A percentile compares a stretch with the other conserved stretches of the same genome.
Evolutionary conservation across 2,797 vertebrate species (phyloP).

Genomic region (Gastrophryne carolinensis): DNA sequence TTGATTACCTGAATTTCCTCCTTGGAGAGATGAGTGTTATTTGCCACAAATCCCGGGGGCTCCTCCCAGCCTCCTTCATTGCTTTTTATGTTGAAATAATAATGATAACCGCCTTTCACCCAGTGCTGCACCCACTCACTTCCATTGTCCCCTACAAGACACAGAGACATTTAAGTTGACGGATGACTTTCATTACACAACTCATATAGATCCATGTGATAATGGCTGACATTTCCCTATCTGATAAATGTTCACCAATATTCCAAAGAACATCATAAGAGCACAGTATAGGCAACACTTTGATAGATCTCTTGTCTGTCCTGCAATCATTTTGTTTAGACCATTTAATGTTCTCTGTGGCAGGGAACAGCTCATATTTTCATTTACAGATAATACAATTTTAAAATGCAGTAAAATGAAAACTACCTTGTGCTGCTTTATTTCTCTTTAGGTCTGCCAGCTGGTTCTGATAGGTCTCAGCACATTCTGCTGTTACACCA

Average conservation of each 20-base stretch:
- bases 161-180: constrained; percentile 12
- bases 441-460: constrained; percentile 75
- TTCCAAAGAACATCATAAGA: neutral
- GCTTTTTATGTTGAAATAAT: constrained; percentile 84
- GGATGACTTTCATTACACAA: neutral
- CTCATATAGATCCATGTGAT: constrained; percentile 21
- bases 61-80: constrained; percentile 87
- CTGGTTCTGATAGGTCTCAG: constrained; percentile 83
- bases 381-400: neutral
- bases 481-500: constrained; percentile 90
- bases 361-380: neutral
- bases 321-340: neutral
- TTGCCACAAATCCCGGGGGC: constrained; percentile 77
- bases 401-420: neutral
- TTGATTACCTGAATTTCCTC: constrained; percentile 95
- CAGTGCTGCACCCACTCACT: constrained; percentile 93
- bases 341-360: neutral
- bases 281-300: neutral
- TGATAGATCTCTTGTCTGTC: neutral
- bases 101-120: constrained; percentile 95
- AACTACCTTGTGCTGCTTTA: constrained; percentile 78
- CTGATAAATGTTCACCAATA: neutral
- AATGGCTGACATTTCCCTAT: neutral
- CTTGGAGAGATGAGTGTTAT: constrained; percentile 84
- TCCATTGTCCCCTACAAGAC: constrained; percentile 76